phyloP scores from a whole-genome alignment of 2,113 vertebrate species.

The Zosterops hypoxanthus region DNA sequence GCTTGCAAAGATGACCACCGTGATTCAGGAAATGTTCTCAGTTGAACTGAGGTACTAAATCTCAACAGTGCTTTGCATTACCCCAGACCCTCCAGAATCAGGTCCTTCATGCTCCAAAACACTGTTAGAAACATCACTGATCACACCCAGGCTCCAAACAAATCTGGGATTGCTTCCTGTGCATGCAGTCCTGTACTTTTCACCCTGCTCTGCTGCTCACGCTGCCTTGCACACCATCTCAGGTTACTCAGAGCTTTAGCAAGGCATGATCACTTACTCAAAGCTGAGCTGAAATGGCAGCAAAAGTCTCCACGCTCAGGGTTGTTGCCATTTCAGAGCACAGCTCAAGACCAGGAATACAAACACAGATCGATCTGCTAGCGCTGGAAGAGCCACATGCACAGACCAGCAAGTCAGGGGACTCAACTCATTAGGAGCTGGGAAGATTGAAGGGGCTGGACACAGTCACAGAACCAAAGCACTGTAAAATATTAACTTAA shows the following conservation, averaged over 20 bases:
- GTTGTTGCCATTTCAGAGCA: background rate
- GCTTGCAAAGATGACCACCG: background rate
- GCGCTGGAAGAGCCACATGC: background rate
- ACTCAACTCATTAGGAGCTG: background rate
- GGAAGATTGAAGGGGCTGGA: background rate
- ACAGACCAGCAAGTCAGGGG: background rate
- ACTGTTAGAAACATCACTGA: rapidly evolving
- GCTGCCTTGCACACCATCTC: background rate
- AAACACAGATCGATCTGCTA: background rate
- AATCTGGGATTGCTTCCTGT: background rate
- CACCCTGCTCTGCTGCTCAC: background rate
- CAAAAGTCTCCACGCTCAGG: background rate
- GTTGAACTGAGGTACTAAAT: background rate
- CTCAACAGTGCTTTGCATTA: background rate
- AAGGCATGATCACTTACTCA: background rate
- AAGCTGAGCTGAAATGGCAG: background rate
- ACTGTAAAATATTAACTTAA: background rate
- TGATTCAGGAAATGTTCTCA: background rate
- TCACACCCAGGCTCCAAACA: background rate
- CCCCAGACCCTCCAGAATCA: background rate
- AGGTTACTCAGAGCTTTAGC: background rate
- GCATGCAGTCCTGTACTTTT: background rate
- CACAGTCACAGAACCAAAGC: background rate
- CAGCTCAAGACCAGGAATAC: background rate
- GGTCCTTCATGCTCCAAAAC: background rate